Evolutionary conservation across 2,797 vertebrate species (phyloP).

Genomic region (Rousettus madagascariensis): DNA sequence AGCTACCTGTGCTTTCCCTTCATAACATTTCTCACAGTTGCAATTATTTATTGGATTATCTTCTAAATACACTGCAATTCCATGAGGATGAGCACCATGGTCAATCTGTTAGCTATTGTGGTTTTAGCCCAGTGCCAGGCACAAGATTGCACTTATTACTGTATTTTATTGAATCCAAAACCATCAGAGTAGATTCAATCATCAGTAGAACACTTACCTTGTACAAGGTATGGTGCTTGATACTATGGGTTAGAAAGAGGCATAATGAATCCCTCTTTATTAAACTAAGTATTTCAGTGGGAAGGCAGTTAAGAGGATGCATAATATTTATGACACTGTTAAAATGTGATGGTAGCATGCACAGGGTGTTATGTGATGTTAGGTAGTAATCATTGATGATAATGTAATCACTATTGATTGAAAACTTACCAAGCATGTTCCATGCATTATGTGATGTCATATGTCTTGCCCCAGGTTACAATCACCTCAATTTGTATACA

Average conservation of each 20-base stretch:
- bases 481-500: neutral
- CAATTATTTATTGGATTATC: neutral
- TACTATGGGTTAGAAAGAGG: neutral
- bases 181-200: neutral
- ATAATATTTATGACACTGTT: neutral
- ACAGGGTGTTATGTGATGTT: neutral
- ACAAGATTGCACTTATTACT: too few relatives aligned
- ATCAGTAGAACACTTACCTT: neutral
- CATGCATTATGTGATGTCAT: neutral
- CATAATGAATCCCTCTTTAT: neutral
- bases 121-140: neutral
- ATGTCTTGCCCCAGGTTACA: neutral
- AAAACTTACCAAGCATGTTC: neutral
- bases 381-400: neutral
- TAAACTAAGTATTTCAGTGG: neutral
- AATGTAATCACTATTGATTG: neutral
- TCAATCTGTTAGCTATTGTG: neutral
- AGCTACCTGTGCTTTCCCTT: neutral
- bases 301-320: neutral
- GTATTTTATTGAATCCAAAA: neutral
- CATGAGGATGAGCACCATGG: neutral
- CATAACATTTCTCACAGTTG: neutral
- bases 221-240: neutral
- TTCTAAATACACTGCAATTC: neutral
- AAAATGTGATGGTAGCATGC: neutral